Evolutionary conservation across 2,888 invertebrate species (phyloP).

Genomic region (Mellilla xanthometata): DNA sequence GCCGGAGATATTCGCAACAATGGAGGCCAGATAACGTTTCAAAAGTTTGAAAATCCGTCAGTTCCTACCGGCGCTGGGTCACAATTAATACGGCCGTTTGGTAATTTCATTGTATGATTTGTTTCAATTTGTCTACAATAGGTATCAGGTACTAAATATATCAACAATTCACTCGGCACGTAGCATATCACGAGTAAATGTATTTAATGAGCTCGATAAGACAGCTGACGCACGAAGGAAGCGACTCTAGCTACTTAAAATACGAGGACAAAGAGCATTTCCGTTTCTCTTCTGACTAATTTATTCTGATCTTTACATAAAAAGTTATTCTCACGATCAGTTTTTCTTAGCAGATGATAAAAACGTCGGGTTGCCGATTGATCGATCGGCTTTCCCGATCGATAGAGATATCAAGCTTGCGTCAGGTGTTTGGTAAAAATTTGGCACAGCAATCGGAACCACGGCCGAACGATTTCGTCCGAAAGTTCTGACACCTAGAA

Average conservation of each 20-base stretch:
- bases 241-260: conserved; percentile 65
- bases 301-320: conserved; percentile 39
- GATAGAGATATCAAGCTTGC: conserved; percentile 57
- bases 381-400: conserved; percentile 50
- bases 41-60: conserved; percentile 79
- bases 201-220: conserved; percentile 67
- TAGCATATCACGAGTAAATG: conserved; percentile 48
- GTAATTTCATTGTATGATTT: conserved; percentile 51
- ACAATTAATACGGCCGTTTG: conserved; percentile 69
- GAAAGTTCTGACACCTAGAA: not conserved
- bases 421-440: conserved; percentile 60
- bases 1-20: conserved; percentile 83
- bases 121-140: too few relatives aligned
- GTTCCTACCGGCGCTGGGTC: conserved; percentile 55
- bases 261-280: conserved; percentile 64
- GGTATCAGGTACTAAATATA: too few relatives aligned
- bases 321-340: conserved; percentile 62
- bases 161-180: too few relatives aligned
- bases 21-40: conserved; percentile 82
- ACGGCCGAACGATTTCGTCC: conserved; percentile 27
- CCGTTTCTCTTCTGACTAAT: conserved; percentile 58
- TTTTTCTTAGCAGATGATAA: conserved; percentile 52
- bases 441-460: conserved; percentile 53
- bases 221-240: conserved; percentile 69
- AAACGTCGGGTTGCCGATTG: conserved; percentile 55